Evolutionary conservation across 1,140 invertebrate species (phyloP).

Genomic region (Drosophila sturtevanti): DNA sequence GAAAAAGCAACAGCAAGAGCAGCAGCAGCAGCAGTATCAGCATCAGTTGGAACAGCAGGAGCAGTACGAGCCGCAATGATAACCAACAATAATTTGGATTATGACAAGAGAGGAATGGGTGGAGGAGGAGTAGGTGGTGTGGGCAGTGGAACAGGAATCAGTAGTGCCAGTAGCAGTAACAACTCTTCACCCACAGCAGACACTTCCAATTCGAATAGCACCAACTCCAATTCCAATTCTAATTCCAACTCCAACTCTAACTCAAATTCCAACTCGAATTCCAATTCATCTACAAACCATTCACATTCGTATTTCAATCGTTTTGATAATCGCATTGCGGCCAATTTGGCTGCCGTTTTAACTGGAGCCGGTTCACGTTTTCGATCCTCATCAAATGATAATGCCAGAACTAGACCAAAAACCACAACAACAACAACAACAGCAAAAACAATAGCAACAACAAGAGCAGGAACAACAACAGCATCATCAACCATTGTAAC

Average conservation of each 20-base stretch:
- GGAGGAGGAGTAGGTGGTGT: constrained; percentile 11
- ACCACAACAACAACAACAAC: constrained; percentile 9
- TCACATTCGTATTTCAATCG: constrained; percentile 70
- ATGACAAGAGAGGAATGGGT: constrained; percentile 62
- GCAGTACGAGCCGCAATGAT: constrained; percentile 60
- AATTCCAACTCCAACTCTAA: constrained; percentile 4
- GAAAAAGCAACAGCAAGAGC: constrained; percentile 21
- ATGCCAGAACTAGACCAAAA: constrained; percentile 33
- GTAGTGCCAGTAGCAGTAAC: constrained; percentile 72
- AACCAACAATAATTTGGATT: constrained; percentile 82
- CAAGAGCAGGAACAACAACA: constrained; percentile 28
- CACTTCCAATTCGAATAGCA: constrained; percentile 40
- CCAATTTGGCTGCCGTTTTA: constrained; percentile 73
- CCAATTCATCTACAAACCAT: constrained; percentile 38
- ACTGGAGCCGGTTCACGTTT: constrained; percentile 68
- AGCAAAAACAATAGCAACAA: constrained; percentile 18
- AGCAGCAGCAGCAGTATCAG: constrained; percentile 41
- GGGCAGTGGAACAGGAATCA: background rate
- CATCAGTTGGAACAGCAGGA: constrained; percentile 14
- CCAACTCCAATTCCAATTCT: constrained; percentile 32
- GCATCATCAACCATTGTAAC: constrained; percentile 38
- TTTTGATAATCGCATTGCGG: constrained; percentile 77
- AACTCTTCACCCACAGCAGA: constrained; percentile 70
- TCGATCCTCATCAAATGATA: constrained; percentile 69
- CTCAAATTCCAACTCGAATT: constrained; percentile 11